These are phyloP conservation scores for Dreissena rostriformis DNA, from an alignment of 1,140 invertebrate genomes.

Conservation along the genomic window DNA sequence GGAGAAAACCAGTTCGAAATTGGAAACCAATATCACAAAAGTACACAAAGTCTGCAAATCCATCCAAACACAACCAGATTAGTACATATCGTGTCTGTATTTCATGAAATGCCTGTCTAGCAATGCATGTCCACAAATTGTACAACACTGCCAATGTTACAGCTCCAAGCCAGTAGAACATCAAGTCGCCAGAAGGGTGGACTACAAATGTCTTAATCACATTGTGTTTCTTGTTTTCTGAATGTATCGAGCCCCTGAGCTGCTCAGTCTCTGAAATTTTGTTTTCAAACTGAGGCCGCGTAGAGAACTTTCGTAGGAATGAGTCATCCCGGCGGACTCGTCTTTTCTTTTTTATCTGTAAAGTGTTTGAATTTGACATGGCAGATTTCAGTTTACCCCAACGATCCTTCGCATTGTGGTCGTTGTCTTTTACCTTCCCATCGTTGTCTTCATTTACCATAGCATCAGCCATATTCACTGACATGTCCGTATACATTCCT, in stretches of 20 bases:
- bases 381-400: conserved; percentile 75
- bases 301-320: conserved; percentile 96
- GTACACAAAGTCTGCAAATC: conserved; percentile 92
- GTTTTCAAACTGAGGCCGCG: conserved; percentile 85
- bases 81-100: conserved; percentile 85
- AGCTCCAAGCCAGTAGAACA: conserved; percentile 96
- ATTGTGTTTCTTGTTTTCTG: conserved; percentile 81
- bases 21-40: conserved; percentile 94
- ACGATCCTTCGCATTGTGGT: conserved; percentile 31
- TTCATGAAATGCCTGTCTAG: conserved; percentile 96
- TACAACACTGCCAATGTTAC: conserved; percentile 95
- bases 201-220: conserved; percentile 85
- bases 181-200: conserved; percentile 97
- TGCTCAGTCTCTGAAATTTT: conserved; percentile 54
- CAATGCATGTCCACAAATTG: conserved; percentile 97
- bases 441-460: too few relatives aligned
- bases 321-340: conserved; percentile 96
- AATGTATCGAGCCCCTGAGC: conserved; percentile 13
- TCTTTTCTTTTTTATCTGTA: conserved; percentile 87
- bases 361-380: conserved; percentile 94
- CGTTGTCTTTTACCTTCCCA: too few relatives aligned
- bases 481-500: too few relatives aligned
- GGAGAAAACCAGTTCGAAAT: conserved; percentile 96
- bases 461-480: too few relatives aligned
- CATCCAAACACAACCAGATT: conserved; percentile 92